phyloP scores from a whole-genome alignment of 2,113 vertebrate species.

The Mesembrinibis cayennensis region DNA sequence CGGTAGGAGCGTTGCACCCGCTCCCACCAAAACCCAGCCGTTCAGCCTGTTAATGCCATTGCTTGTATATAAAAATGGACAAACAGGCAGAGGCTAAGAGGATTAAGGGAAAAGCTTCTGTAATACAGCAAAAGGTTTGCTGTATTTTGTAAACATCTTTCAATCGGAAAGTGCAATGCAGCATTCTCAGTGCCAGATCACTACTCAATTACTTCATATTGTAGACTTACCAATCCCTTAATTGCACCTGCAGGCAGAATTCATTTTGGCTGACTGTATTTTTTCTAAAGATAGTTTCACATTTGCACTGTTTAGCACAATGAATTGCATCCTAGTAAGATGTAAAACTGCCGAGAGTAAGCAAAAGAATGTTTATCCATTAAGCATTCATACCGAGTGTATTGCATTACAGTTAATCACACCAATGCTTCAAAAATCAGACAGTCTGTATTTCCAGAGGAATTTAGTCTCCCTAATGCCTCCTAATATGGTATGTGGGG shows the following conservation, averaged over 20 bases:
- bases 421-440: slow-evolving; percentile 27
- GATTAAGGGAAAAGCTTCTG: slow-evolving; percentile 25
- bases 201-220: not conserved
- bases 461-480: slow-evolving; percentile 22
- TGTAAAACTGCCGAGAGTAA: slow-evolving; percentile 22
- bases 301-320: not conserved
- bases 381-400: slow-evolving; percentile 26
- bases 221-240: slow-evolving; percentile 38
- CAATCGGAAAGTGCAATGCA: not conserved
- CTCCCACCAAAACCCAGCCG: not conserved
- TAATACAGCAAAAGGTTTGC: slow-evolving; percentile 29
- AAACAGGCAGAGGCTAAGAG: slow-evolving; percentile 22
- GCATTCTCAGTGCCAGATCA: not conserved
- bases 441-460: slow-evolving; percentile 28
- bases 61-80: slow-evolving; percentile 8
- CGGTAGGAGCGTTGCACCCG: not conserved
- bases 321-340: slow-evolving; percentile 22
- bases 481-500: not conserved
- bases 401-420: slow-evolving; percentile 56
- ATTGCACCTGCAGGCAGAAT: slow-evolving; percentile 56
- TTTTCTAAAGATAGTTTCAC: slow-evolving; percentile 36
- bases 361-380: slow-evolving; percentile 54
- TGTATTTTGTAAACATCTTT: slow-evolving; percentile 32
- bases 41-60: not conserved
- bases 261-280: slow-evolving; percentile 27